These are phyloP conservation scores for Gastrophryne carolinensis DNA, from an alignment of 2,797 vertebrate species.

Conservation along the genomic window DNA sequence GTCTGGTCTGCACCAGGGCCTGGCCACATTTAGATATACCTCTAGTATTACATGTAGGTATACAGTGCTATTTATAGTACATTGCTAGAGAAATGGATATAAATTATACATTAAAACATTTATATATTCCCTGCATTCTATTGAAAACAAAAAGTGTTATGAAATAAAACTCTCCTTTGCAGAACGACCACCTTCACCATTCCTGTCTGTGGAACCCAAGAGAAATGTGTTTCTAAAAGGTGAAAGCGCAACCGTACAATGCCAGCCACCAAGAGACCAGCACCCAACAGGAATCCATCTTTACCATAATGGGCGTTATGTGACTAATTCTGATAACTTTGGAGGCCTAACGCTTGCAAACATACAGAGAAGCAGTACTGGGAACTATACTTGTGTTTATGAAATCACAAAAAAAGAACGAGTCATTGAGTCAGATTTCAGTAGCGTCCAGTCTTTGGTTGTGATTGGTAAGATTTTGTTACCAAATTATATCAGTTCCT, in stretches of 20 bases:
- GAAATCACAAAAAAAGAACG: background rate
- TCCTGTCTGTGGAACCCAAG: background rate
- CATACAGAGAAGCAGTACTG: background rate
- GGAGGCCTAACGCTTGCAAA: background rate
- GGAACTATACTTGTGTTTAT: conserved; percentile 18
- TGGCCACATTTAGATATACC: too few relatives aligned
- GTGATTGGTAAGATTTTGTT: conserved; percentile 25
- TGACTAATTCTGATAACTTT: conserved; percentile 10
- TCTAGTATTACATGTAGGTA: too few relatives aligned
- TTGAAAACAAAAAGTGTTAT: too few relatives aligned
- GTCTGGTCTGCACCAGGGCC: too few relatives aligned
- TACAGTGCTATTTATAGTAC: too few relatives aligned
- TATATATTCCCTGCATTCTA: too few relatives aligned
- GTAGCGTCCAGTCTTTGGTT: background rate
- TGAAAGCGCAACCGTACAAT: conserved; percentile 2
- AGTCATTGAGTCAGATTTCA: background rate
- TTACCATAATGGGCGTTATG: background rate
- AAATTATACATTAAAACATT: too few relatives aligned
- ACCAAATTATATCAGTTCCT: too few relatives aligned
- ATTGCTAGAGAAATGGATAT: too few relatives aligned
- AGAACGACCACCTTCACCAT: conserved; percentile 3
- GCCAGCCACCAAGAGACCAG: background rate
- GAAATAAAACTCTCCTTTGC: too few relatives aligned
- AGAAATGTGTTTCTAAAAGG: background rate
- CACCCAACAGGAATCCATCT: background rate